A percentile compares a stretch with the other conserved stretches of the same genome.
Conservation (phyloP, 1,140 invertebrate species). For the Dreissena polymorpha region DNA sequence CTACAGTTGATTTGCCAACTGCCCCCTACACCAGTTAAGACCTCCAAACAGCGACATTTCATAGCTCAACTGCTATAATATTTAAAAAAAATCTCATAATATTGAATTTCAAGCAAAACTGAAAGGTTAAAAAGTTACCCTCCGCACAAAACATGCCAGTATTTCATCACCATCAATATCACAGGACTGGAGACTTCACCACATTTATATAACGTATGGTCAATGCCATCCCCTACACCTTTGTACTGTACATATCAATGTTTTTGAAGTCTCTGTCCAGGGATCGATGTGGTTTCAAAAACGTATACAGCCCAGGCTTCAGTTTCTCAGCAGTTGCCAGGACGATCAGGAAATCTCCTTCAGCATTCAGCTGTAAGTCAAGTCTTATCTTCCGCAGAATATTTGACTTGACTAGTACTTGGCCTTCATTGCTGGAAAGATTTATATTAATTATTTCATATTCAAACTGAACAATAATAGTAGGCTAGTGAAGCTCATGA, state of each 20-base stretch:
- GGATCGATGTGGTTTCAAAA: conserved; percentile 57
- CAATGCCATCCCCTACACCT: too few relatives aligned
- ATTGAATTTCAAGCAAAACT: too few relatives aligned
- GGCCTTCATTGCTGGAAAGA: conserved; percentile 36
- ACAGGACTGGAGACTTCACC: too few relatives aligned
- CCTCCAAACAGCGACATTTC: too few relatives aligned
- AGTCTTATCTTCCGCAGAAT: conserved; percentile 62
- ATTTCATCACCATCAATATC: too few relatives aligned
- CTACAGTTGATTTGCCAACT: too few relatives aligned
- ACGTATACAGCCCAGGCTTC: conserved; percentile 70
- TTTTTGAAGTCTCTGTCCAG: conserved; percentile 15
- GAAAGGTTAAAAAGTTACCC: too few relatives aligned
- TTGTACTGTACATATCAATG: not conserved
- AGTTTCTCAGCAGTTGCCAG: conserved; percentile 72
- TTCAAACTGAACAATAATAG: not conserved
- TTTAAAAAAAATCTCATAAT: too few relatives aligned
- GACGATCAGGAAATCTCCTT: conserved; percentile 71
- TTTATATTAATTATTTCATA: not conserved
- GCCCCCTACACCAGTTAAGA: too few relatives aligned
- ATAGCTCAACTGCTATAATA: too few relatives aligned
- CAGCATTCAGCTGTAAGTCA: conserved; percentile 63
- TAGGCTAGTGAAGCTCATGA: not conserved
- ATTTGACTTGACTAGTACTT: not conserved
- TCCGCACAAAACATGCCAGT: too few relatives aligned
- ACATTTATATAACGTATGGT: too few relatives aligned